Evolutionary conservation across 2,888 invertebrate species (phyloP).

Genomic region (Drosophila fungiperda): DNA sequence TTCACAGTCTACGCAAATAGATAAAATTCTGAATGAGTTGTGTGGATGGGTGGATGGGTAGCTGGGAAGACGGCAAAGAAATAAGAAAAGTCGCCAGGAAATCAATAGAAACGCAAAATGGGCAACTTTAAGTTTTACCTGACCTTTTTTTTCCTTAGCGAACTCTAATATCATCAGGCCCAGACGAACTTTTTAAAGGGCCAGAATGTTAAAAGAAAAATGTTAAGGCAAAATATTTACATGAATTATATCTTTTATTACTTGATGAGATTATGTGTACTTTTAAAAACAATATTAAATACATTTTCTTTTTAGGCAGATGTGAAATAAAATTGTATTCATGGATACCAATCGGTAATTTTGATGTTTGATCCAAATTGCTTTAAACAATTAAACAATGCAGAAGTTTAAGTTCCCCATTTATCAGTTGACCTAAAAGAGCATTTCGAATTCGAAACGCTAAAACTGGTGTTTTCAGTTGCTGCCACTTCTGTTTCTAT

Average conservation of each 20-base stretch:
- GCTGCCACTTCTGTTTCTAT: slow-evolving; percentile 49
- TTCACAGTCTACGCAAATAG: slow-evolving; percentile 34
- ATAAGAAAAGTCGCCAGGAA: slow-evolving; percentile 50
- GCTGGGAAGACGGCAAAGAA: slow-evolving; percentile 7
- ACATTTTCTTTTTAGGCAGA: neutral
- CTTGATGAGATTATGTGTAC: neutral
- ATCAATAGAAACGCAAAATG: slow-evolving; percentile 66
- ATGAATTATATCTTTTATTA: neutral
- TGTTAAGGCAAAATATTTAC: neutral
- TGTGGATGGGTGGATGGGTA: neutral
- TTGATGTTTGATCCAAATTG: neutral
- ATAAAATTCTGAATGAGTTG: slow-evolving; percentile 48
- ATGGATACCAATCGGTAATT: neutral
- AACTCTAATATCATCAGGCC: slow-evolving; percentile 2
- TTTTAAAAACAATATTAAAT: neutral
- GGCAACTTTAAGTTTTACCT: slow-evolving; percentile 53
- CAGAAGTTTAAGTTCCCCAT: neutral
- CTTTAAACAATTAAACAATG: neutral
- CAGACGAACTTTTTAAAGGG: neutral
- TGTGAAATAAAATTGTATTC: neutral
- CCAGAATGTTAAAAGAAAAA: neutral
- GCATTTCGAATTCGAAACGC: slow-evolving; percentile 7
- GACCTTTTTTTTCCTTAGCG: slow-evolving; percentile 35
- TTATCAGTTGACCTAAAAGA: slow-evolving; percentile 8
- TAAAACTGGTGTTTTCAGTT: slow-evolving; percentile 4